A percentile compares a stretch with the other conserved stretches of the same genome.
Evolutionary conservation across 2,113 vertebrate species (phyloP).

Genomic region (Pyrgilauda ruficollis): DNA sequence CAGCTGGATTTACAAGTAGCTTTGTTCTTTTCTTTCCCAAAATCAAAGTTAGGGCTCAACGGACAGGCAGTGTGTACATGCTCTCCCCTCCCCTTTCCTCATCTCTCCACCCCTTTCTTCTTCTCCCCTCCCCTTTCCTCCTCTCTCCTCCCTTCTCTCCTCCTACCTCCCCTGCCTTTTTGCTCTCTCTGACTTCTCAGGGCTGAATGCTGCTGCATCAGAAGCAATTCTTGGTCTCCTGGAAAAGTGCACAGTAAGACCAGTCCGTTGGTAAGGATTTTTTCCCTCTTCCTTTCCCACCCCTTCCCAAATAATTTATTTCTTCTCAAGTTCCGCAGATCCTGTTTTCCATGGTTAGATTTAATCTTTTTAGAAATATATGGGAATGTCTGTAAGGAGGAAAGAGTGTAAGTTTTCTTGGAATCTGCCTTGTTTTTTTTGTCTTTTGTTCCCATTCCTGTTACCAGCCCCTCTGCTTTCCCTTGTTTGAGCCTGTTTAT

Average conservation of each 20-base stretch:
- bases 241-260: conserved; percentile 52
- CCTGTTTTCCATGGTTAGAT: background rate
- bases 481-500: background rate
- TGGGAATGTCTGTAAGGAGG: background rate
- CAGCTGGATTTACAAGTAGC: background rate
- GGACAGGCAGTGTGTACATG: background rate
- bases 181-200: conserved; percentile 6
- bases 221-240: conserved; percentile 52
- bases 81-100: background rate
- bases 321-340: background rate
- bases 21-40: background rate
- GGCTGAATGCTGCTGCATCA: conserved; percentile 45
- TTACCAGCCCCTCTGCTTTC: background rate
- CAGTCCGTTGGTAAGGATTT: conserved; percentile 53
- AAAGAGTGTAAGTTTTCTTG: background rate
- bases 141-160: background rate
- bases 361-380: background rate
- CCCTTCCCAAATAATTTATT: background rate
- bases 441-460: background rate
- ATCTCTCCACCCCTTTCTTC: background rate
- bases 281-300: background rate
- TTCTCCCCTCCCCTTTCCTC: background rate
- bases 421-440: background rate
- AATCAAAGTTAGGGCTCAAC: background rate
- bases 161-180: background rate